Percentiles rank a stretch among this genome's conserved stretches.
These are phyloP conservation scores for Neomonachus schauinslandi DNA, from an alignment of 2,113 vertebrate genomes.

Conservation along the genomic window DNA sequence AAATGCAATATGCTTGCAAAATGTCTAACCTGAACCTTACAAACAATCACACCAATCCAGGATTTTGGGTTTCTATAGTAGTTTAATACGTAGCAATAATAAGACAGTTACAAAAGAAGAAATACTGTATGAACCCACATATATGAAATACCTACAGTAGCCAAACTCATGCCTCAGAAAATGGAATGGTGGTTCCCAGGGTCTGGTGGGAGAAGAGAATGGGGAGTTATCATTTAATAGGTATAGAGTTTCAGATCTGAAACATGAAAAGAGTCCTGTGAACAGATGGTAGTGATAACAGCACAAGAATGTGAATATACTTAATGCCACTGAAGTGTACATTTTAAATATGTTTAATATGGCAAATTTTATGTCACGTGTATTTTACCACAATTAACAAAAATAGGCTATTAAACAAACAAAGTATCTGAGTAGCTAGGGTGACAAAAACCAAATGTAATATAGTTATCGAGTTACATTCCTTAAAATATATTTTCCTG, in stretches of 20 bases:
- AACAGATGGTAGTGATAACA: background rate
- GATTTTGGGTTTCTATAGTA: background rate
- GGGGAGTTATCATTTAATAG: background rate
- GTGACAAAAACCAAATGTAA: background rate
- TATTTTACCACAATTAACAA: background rate
- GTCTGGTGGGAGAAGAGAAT: background rate
- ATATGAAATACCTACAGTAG: fast-evolving
- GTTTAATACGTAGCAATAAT: background rate
- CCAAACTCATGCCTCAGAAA: background rate
- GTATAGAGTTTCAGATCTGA: background rate
- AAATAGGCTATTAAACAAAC: background rate
- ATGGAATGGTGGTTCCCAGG: background rate
- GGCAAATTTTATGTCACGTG: background rate
- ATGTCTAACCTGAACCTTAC: background rate
- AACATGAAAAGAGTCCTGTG: background rate
- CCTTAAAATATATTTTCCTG: background rate
- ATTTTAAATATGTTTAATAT: background rate
- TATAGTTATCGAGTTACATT: background rate
- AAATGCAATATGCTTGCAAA: background rate
- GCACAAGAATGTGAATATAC: background rate
- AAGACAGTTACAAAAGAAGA: background rate
- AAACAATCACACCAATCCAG: background rate
- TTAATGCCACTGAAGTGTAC: background rate
- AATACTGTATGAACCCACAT: background rate
- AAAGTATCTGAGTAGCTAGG: background rate